Conservation (phyloP, 2,797 vertebrate genomes). For the Pseudotriccus pelzelni region DNA sequence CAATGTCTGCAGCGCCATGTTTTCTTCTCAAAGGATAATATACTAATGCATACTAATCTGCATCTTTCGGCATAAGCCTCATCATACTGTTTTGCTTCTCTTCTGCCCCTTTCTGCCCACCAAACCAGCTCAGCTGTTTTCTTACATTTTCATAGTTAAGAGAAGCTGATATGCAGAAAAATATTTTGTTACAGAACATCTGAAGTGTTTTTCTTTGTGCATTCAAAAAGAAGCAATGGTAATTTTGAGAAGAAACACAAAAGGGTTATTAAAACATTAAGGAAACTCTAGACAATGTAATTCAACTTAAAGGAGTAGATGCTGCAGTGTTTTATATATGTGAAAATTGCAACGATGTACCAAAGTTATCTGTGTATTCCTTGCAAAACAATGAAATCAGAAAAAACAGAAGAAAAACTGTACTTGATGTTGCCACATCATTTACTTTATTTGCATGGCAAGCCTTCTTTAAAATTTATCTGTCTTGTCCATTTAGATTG, state of each 20-base stretch:
- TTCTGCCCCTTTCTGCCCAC: neutral
- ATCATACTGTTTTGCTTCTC: neutral
- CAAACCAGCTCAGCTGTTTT: neutral
- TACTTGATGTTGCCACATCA: neutral
- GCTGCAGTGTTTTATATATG: neutral
- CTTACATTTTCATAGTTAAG: neutral
- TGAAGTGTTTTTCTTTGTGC: neutral
- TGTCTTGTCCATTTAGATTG: neutral
- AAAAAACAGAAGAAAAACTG: neutral
- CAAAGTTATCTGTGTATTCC: neutral
- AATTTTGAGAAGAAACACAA: neutral
- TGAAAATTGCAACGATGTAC: neutral
- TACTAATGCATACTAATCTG: neutral
- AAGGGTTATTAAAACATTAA: neutral
- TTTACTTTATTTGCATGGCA: neutral
- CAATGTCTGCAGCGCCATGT: neutral
- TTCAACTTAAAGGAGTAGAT: neutral
- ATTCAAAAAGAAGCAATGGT: neutral
- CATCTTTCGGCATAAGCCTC: neutral
- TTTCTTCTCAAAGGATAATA: neutral
- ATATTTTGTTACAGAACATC: neutral
- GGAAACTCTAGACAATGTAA: fast-evolving
- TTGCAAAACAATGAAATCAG: neutral
- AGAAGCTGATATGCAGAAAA: neutral
- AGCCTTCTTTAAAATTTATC: neutral